A percentile compares a stretch with the other conserved stretches of the same genome.
These are phyloP conservation scores for Unio delphinus DNA, from an alignment of 2,888 invertebrate genomes.

Conservation along the genomic window DNA sequence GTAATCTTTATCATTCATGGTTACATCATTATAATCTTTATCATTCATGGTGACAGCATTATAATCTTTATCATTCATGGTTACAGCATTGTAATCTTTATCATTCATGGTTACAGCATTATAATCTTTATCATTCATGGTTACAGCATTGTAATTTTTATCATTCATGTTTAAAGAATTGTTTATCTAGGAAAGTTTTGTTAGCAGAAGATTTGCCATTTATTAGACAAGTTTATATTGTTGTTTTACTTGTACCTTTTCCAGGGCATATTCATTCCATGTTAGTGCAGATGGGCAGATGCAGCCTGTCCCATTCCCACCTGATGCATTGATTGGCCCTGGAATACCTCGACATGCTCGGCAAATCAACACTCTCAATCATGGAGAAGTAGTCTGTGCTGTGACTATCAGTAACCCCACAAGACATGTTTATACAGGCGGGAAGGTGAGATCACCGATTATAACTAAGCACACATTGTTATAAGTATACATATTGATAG, in stretches of 20 bases:
- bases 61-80: too few species aligned
- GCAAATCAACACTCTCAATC: slow-evolving; percentile 90
- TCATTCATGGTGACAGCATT: too few species aligned
- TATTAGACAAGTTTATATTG: not conserved
- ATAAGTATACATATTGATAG: too few species aligned
- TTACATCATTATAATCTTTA: too few species aligned
- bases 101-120: too few species aligned
- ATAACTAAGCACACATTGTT: too few species aligned
- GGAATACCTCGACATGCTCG: slow-evolving; percentile 93
- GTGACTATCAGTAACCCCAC: slow-evolving; percentile 86
- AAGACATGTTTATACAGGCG: slow-evolving; percentile 86
- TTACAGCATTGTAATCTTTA: too few species aligned
- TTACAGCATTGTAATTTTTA: too few species aligned
- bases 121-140: too few species aligned
- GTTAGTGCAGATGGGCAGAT: slow-evolving; percentile 78
- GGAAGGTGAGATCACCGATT: slow-evolving; percentile 76
- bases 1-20: too few species aligned
- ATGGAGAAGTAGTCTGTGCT: slow-evolving; percentile 98
- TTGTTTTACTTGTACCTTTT: slow-evolving; percentile 16
- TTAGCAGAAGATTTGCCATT: not conserved
- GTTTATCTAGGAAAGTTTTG: not conserved
- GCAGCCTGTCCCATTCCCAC: slow-evolving; percentile 93
- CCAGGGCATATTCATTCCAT: slow-evolving; percentile 94
- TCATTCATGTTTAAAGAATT: too few species aligned
- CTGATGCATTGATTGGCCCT: slow-evolving; percentile 92